Conservation (phyloP, 2,797 vertebrate species). For the Enteromius unitaeniatus region DNA sequence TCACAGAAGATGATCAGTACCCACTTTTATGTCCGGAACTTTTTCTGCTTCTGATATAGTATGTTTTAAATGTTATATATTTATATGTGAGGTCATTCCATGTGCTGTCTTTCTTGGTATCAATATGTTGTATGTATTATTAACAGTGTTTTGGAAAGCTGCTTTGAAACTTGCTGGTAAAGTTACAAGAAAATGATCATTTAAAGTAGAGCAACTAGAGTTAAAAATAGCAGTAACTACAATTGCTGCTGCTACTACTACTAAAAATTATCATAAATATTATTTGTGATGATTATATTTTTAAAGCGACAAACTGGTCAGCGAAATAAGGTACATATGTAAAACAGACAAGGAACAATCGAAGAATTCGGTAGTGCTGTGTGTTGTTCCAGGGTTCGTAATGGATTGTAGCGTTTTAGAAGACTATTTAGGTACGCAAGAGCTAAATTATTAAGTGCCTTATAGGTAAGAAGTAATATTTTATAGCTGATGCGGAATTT, state of each 20-base stretch:
- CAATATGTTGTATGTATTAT: background rate
- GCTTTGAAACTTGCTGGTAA: background rate
- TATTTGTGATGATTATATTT: background rate
- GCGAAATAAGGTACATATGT: background rate
- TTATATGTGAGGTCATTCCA: background rate
- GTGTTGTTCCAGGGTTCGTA: no score
- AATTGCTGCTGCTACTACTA: no score
- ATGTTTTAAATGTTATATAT: background rate
- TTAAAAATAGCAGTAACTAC: no score
- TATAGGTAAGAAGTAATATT: no score
- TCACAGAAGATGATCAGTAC: slow-evolving; percentile 4
- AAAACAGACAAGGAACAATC: no score
- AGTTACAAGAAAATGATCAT: background rate
- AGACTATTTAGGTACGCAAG: no score
- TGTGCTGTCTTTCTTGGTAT: background rate
- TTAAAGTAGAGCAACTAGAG: no score
- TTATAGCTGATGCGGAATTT: no score
- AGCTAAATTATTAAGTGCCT: no score
- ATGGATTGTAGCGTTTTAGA: no score
- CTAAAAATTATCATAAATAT: no score
- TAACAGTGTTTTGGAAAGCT: background rate
- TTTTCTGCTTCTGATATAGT: background rate
- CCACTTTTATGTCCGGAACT: background rate
- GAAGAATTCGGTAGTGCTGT: no score
- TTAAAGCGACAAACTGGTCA: background rate